These are phyloP conservation scores for Eupelmus urozonus DNA, from an alignment of 2,888 invertebrate genomes.

Conservation along the genomic window DNA sequence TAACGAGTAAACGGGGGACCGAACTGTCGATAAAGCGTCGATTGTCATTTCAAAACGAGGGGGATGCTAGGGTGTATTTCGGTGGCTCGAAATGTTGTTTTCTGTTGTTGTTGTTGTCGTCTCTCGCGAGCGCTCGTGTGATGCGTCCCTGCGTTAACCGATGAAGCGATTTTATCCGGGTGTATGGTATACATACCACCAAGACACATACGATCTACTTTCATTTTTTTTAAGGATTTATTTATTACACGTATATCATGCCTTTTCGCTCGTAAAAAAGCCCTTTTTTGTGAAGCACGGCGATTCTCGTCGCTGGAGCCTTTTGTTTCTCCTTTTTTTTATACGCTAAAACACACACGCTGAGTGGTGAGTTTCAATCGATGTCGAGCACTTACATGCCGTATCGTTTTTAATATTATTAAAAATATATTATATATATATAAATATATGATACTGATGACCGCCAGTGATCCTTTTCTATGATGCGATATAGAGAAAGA, in stretches of 20 bases:
- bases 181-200: neutral
- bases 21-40: no score
- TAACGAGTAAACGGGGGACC: no score
- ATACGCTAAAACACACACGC: neutral
- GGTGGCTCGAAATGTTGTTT: conserved; percentile 31
- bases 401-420: conserved; percentile 43
- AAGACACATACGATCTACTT: neutral
- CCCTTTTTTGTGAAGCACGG: conserved; percentile 28
- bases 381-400: conserved; percentile 19
- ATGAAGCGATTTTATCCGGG: neutral
- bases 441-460: conserved; percentile 5
- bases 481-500: conserved; percentile 3
- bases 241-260: conserved; percentile 24
- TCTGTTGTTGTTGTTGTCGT: conserved; percentile 18
- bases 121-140: conserved; percentile 5
- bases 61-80: neutral
- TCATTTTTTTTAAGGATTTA: conserved; percentile 38
- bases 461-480: conserved; percentile 37
- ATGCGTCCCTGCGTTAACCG: neutral
- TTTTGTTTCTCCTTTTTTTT: neutral
- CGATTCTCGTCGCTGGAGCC: neutral
- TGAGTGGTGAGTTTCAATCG: conserved; percentile 28
- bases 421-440: conserved; percentile 18
- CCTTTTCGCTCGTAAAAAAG: no score
- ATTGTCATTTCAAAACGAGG: no score